phyloP scores from a whole-genome alignment of 2,113 vertebrate species.

The Lontra canadensis region DNA sequence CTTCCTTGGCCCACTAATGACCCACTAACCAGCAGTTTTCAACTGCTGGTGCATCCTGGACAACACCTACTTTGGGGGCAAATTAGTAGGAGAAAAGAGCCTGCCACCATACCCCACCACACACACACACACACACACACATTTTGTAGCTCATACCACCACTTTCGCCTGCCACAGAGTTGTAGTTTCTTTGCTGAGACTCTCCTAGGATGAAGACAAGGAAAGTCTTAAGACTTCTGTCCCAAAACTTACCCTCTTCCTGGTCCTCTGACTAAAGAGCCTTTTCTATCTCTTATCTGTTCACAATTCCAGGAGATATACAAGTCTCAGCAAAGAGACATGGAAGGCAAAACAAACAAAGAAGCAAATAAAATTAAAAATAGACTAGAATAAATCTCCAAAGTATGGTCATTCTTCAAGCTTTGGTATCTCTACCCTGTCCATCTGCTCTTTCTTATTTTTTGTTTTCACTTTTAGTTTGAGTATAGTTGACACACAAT shows the following conservation, averaged over 20 bases:
- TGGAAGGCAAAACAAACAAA: neutral
- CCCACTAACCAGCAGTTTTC: neutral
- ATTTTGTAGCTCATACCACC: neutral
- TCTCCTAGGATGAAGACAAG: neutral
- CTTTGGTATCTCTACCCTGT: neutral
- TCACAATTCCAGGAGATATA: neutral
- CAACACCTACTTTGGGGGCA: neutral
- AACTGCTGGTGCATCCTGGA: neutral
- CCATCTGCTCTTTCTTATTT: neutral
- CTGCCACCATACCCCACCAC: fast-evolving
- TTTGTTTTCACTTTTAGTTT: neutral
- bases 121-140: too few relatives aligned
- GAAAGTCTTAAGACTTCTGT: neutral
- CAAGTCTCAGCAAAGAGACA: neutral
- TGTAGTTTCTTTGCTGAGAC: neutral
- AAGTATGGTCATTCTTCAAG: neutral
- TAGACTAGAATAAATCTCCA: neutral
- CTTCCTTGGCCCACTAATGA: neutral
- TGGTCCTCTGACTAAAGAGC: neutral
- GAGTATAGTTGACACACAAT: neutral
- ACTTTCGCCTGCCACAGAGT: neutral
- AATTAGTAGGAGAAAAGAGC: neutral
- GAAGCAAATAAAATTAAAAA: neutral
- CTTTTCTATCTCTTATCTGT: neutral
- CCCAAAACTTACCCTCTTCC: fast-evolving